Conservation (phyloP, 2,797 vertebrate species). For the Sandelia bainsii region DNA sequence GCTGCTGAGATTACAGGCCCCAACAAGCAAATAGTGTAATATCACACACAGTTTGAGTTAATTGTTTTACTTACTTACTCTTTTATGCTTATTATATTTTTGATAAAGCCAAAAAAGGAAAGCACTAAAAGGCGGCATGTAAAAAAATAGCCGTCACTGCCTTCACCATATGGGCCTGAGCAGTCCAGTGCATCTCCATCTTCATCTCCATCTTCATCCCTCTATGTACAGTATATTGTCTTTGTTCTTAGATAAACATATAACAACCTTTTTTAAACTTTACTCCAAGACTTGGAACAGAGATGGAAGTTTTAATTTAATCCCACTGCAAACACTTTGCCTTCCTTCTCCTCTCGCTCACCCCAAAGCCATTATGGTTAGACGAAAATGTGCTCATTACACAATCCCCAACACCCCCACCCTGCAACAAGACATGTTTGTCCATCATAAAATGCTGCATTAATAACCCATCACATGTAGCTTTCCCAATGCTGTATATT, state of each 20-base stretch:
- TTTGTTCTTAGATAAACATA: slow-evolving; percentile 42
- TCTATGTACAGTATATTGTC: slow-evolving; percentile 12
- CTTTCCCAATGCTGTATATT: slow-evolving; percentile 64
- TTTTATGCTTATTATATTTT: slow-evolving; percentile 13
- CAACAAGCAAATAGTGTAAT: slow-evolving; percentile 43
- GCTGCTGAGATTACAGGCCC: slow-evolving; percentile 53
- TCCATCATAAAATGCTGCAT: slow-evolving; percentile 68
- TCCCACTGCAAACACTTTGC: slow-evolving; percentile 6
- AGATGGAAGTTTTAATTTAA: slow-evolving; percentile 37
- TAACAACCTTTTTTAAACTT: slow-evolving; percentile 35
- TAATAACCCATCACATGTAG: slow-evolving; percentile 67
- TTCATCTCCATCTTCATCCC: slow-evolving; percentile 10
- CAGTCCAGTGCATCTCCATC: slow-evolving; percentile 21
- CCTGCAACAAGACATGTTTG: slow-evolving; percentile 66
- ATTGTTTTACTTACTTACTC: slow-evolving; percentile 42
- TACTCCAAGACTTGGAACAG: slow-evolving; percentile 4
- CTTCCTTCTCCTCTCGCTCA: slow-evolving; percentile 15
- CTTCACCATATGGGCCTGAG: not conserved
- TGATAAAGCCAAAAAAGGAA: slow-evolving; percentile 31
- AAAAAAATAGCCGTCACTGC: too few relatives aligned
- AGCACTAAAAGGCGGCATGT: slow-evolving; percentile 1
- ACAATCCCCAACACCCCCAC: slow-evolving; percentile 53
- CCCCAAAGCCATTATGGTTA: slow-evolving; percentile 65
- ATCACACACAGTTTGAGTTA: slow-evolving; percentile 56
- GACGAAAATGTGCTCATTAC: slow-evolving; percentile 68